Percentiles rank a stretch among this genome's conserved stretches.
Evolutionary conservation across 2,888 invertebrate genomes (phyloP).

Genomic region (Oscheius onirici): DNA sequence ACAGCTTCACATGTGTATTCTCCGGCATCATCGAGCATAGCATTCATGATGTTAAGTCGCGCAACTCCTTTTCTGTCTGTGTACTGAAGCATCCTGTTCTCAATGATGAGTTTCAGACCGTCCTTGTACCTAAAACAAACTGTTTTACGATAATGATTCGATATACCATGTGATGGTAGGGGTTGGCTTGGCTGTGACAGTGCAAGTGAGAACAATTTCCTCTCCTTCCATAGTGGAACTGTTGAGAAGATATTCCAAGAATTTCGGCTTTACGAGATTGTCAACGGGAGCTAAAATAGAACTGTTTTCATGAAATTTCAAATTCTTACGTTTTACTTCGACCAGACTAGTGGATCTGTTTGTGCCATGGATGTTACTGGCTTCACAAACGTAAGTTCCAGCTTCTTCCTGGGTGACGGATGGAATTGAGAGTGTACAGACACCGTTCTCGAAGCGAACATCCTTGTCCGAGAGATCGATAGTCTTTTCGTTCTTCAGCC

Average conservation of each 20-base stretch:
- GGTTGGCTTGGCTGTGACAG: conserved; percentile 57
- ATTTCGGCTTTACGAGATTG: conserved; percentile 59
- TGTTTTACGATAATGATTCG: neutral
- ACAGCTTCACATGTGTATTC: conserved; percentile 69
- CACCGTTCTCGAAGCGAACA: conserved; percentile 77
- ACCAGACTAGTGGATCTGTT: conserved; percentile 47
- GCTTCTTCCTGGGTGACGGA: conserved; percentile 92
- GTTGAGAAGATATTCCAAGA: conserved; percentile 65
- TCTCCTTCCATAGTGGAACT: conserved; percentile 59
- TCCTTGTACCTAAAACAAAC: conserved; percentile 65
- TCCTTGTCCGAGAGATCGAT: conserved; percentile 51
- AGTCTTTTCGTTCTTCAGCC: conserved; percentile 67
- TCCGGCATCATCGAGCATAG: conserved; percentile 56
- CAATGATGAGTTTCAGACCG: conserved; percentile 66
- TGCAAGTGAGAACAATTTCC: conserved; percentile 67
- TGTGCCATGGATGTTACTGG: conserved; percentile 57
- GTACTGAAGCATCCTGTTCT: conserved; percentile 68
- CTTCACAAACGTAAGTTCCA: conserved; percentile 90
- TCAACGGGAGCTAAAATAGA: conserved; percentile 48
- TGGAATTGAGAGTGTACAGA: conserved; percentile 93
- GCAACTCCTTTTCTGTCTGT: conserved; percentile 67
- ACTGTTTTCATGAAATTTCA: neutral
- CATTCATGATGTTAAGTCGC: conserved; percentile 67
- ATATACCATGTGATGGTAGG: conserved; percentile 55
- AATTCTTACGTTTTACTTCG: conserved; percentile 44